Percentiles rank a stretch among this genome's conserved stretches.
These are phyloP conservation scores for Ditylenchus weischeri DNA, from an alignment of 2,888 invertebrate genomes.

Conservation along the genomic window DNA sequence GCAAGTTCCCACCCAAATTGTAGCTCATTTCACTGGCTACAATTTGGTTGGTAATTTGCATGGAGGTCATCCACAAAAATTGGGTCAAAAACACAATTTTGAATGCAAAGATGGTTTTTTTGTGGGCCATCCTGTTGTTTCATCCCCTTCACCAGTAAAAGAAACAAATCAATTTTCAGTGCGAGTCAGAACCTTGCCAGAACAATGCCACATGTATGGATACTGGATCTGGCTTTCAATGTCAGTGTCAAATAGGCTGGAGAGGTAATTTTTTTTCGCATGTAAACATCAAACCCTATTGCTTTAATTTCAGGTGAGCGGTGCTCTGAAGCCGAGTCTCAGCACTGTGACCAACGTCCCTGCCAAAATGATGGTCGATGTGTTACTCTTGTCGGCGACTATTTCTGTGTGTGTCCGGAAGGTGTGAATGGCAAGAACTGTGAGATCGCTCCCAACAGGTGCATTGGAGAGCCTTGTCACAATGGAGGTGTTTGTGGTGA, in stretches of 20 bases:
- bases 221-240: conserved; percentile 75
- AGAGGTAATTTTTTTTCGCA: conserved; percentile 24
- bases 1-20: too few species aligned
- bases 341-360: conserved; percentile 74
- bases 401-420: conserved; percentile 71
- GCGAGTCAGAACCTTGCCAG: conserved; percentile 80
- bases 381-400: conserved; percentile 76
- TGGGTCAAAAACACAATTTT: too few species aligned
- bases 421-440: conserved; percentile 92
- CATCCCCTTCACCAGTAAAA: not conserved
- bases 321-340: conserved; percentile 83
- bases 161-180: conserved; percentile 63
- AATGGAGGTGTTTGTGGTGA: conserved; percentile 92
- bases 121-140: too few species aligned
- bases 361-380: conserved; percentile 93
- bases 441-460: conserved; percentile 90
- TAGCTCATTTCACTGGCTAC: too few species aligned
- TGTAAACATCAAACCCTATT: not conserved
- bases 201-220: conserved; percentile 66
- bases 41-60: too few species aligned
- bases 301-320: conserved; percentile 27
- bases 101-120: too few species aligned
- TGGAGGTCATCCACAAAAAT: too few species aligned
- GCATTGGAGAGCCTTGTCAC: conserved; percentile 89
- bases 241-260: conserved; percentile 71